Evolutionary conservation across 2,797 vertebrate genomes (phyloP).

Genomic region (Protosalanx chinensis): DNA sequence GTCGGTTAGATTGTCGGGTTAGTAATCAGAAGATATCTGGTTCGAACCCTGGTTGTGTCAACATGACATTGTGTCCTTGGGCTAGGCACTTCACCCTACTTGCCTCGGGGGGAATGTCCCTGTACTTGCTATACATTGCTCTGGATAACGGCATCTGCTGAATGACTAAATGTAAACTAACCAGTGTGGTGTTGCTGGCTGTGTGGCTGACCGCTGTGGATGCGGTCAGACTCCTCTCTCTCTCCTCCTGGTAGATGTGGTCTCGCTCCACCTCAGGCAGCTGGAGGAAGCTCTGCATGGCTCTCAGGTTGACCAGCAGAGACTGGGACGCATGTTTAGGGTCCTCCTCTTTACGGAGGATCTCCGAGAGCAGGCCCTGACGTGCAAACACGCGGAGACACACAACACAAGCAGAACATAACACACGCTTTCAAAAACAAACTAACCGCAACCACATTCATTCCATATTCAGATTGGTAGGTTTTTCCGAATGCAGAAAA

Average conservation of each 20-base stretch:
- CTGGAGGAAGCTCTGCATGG: conserved; percentile 93
- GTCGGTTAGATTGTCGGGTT: too few species aligned
- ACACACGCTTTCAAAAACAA: background rate
- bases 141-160: too few species aligned
- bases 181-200: conserved; percentile 87
- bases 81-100: too few species aligned
- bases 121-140: too few species aligned
- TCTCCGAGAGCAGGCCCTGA: conserved; percentile 94
- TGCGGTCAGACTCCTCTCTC: conserved; percentile 87
- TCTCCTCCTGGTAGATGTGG: conserved; percentile 93
- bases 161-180: conserved; percentile 42
- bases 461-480: background rate
- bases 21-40: too few species aligned
- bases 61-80: too few species aligned
- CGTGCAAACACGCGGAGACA: conserved; percentile 5
- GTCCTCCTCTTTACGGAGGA: conserved; percentile 93
- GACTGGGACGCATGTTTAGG: conserved; percentile 92
- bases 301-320: conserved; percentile 90
- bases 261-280: conserved; percentile 89
- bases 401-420: background rate
- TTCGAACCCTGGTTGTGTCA: too few species aligned
- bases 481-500: conserved; percentile 10
- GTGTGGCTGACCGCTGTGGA: conserved; percentile 80
- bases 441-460: background rate
- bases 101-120: too few species aligned